Percentiles rank a stretch among this genome's conserved stretches.
Conservation (phyloP, 2,888 invertebrate genomes). For the Nineta flava region DNA sequence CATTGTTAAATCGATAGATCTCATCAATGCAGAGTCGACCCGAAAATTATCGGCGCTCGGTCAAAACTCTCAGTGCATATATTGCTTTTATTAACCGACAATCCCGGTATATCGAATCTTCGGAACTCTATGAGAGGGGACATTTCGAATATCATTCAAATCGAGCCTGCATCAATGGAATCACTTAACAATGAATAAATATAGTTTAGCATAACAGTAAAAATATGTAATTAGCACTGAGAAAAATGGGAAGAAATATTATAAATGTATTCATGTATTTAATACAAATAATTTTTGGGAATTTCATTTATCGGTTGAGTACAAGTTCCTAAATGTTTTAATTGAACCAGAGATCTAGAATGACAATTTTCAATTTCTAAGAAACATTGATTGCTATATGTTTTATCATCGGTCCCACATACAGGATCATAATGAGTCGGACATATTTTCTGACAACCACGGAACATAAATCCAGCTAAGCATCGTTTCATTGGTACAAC, state of each 20-base stretch:
- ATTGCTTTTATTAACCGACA: too few species aligned
- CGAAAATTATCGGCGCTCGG: too few species aligned
- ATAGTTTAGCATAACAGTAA: not conserved
- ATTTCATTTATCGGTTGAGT: constrained; percentile 69
- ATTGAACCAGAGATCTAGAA: constrained; percentile 58
- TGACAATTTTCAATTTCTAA: constrained; percentile 82
- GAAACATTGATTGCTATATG: constrained; percentile 88
- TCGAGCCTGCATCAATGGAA: too few species aligned
- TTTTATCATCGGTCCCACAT: constrained; percentile 83
- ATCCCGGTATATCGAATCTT: too few species aligned
- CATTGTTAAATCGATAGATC: too few species aligned
- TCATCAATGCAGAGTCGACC: too few species aligned
- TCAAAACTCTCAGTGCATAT: too few species aligned
- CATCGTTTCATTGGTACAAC: constrained; percentile 83
- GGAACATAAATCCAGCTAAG: constrained; percentile 67
- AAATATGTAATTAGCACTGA: not conserved
- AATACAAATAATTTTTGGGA: constrained; percentile 77
- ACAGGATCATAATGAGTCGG: constrained; percentile 78
- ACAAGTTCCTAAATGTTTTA: constrained; percentile 71
- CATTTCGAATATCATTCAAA: too few species aligned
- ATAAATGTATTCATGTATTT: constrained; percentile 15
- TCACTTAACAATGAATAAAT: not conserved
- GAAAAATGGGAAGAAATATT: not conserved
- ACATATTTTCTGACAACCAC: constrained; percentile 75
- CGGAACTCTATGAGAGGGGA: too few species aligned